phyloP scores from a whole-genome alignment of 1,140 invertebrate species.

The Drosophila sulfurigaster region DNA sequence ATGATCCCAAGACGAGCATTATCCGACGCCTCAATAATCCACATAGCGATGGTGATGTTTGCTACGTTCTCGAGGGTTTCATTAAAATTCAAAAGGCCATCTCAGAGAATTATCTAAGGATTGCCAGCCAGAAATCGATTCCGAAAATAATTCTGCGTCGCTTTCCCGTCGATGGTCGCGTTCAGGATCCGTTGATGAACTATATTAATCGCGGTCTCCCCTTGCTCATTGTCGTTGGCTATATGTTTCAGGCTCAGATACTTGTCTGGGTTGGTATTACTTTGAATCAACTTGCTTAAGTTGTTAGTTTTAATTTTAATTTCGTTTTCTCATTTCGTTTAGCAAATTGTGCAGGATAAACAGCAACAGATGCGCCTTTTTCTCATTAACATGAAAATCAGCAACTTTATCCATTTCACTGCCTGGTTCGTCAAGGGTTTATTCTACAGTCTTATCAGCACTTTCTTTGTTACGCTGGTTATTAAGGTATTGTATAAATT shows the following conservation, averaged over 20 bases:
- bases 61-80: conserved; percentile 68
- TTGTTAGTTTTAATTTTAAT: too few species aligned
- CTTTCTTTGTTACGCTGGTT: background rate
- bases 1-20: conserved; percentile 36
- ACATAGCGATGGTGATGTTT: conserved; percentile 39
- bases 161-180: conserved; percentile 49
- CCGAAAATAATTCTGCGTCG: conserved; percentile 49
- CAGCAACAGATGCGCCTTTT: conserved; percentile 41
- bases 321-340: background rate
- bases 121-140: background rate
- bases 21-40: conserved; percentile 23
- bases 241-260: conserved; percentile 60
- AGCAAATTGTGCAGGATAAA: conserved; percentile 67
- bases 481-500: conserved; percentile 51
- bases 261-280: conserved; percentile 47
- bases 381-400: conserved; percentile 67
- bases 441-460: conserved; percentile 38
- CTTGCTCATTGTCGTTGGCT: conserved; percentile 55
- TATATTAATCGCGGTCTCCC: conserved; percentile 30
- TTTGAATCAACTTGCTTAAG: background rate
- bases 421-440: conserved; percentile 55
- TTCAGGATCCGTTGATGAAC: conserved; percentile 39
- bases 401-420: conserved; percentile 54
- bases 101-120: conserved; percentile 40
- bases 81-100: conserved; percentile 56